Evolutionary conservation across 1,140 invertebrate species (phyloP).

Genomic region (Nasonia vitripennis): DNA sequence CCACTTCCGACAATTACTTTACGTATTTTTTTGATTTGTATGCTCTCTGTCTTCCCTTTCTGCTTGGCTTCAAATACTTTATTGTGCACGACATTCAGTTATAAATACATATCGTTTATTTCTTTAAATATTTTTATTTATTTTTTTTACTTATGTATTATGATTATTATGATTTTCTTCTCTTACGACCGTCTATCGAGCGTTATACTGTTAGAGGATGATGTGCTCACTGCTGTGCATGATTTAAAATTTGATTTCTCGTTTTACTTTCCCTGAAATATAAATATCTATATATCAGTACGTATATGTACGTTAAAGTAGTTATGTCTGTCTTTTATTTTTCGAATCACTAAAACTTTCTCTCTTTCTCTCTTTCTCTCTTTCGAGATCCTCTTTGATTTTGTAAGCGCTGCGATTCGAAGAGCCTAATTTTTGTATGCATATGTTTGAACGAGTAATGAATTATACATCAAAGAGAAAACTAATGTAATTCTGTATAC

Average conservation of each 20-base stretch:
- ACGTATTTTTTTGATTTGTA: slow-evolving; percentile 64
- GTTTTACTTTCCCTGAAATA: background rate
- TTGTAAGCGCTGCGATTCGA: background rate
- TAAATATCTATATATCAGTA: slow-evolving; percentile 14
- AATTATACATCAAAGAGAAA: slow-evolving; percentile 27
- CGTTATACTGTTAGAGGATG: slow-evolving; percentile 61
- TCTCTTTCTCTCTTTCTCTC: background rate
- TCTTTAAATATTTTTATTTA: slow-evolving; percentile 38
- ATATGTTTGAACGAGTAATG: background rate
- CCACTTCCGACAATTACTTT: slow-evolving; percentile 74
- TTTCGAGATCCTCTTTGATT: background rate
- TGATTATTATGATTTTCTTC: slow-evolving; percentile 55
- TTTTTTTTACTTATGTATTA: slow-evolving; percentile 51
- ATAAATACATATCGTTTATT: slow-evolving; percentile 34
- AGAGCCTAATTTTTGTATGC: background rate
- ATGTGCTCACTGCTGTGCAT: slow-evolving; percentile 53
- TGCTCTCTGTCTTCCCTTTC: slow-evolving; percentile 66
- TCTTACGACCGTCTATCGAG: slow-evolving; percentile 58
- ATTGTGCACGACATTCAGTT: slow-evolving; percentile 72
- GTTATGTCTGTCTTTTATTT: background rate
- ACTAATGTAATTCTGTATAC: slow-evolving; percentile 6
- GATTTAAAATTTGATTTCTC: slow-evolving; percentile 49
- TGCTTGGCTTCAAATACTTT: slow-evolving; percentile 72
- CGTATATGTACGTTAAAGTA: slow-evolving; percentile 2
- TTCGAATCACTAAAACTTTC: background rate